These are phyloP conservation scores for Mormoops blainvillei DNA, from an alignment of 2,113 vertebrate genomes.

Conservation along the genomic window DNA sequence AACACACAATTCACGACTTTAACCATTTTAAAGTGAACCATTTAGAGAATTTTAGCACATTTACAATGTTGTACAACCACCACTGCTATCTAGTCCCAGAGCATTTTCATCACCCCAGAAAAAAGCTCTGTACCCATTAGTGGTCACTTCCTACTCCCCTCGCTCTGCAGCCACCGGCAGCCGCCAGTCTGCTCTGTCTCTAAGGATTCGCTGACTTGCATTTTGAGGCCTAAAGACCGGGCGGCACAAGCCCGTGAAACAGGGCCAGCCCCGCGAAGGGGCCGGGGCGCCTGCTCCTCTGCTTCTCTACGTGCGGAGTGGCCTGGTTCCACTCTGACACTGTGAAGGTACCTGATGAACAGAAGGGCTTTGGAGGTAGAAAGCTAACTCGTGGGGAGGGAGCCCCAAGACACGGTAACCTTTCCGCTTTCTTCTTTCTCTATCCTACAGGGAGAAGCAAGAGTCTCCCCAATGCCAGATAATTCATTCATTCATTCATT, in stretches of 20 bases:
- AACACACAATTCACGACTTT: neutral
- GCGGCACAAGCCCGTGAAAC: neutral
- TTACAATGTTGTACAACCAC: rapidly evolving
- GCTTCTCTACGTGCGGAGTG: neutral
- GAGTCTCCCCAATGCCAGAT: neutral
- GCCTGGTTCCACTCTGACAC: rapidly evolving
- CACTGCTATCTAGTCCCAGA: neutral
- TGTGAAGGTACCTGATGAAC: rapidly evolving
- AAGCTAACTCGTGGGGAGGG: neutral
- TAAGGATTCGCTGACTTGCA: rapidly evolving
- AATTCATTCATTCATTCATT: neutral
- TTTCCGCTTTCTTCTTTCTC: neutral
- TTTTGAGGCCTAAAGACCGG: neutral
- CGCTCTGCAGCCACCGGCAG: neutral
- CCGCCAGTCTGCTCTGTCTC: neutral
- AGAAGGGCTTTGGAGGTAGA: rapidly evolving
- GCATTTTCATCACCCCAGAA: no score
- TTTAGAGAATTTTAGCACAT: rapidly evolving
- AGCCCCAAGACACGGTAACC: rapidly evolving
- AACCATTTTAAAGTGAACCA: neutral
- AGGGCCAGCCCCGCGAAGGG: neutral
- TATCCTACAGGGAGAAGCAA: neutral
- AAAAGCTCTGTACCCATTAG: rapidly evolving
- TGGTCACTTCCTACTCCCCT: no score
- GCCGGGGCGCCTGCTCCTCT: neutral